Percentiles rank a stretch among this genome's conserved stretches.
Conservation (phyloP, 2,113 vertebrate genomes). For the Lynx canadensis region DNA sequence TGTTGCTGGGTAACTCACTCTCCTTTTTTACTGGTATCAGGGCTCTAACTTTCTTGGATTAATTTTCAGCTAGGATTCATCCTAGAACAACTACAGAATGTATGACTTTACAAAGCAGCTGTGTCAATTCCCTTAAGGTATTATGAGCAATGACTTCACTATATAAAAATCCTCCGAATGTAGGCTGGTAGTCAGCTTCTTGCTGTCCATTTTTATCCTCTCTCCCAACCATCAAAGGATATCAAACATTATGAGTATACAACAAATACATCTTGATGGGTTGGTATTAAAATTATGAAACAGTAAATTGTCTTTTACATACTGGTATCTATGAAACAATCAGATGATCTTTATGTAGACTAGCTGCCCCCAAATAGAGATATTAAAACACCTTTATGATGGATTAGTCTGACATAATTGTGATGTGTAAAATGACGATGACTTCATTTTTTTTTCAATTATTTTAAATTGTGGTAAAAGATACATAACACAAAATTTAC, state of each 20-base stretch:
- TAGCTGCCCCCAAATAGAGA: background rate
- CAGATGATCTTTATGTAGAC: background rate
- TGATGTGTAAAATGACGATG: background rate
- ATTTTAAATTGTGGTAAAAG: background rate
- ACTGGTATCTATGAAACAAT: background rate
- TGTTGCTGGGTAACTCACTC: background rate
- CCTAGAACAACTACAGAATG: constrained; percentile 2
- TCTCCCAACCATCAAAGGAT: background rate
- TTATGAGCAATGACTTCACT: background rate
- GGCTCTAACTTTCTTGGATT: constrained; percentile 6
- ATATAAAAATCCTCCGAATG: background rate
- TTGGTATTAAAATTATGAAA: background rate
- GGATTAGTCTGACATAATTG: background rate
- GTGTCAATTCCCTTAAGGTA: background rate
- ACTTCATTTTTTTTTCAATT: background rate
- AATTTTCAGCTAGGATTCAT: constrained; percentile 27
- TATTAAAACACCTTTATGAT: background rate
- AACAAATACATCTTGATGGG: background rate
- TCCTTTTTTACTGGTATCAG: background rate
- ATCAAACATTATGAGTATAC: background rate
- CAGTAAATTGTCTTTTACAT: background rate
- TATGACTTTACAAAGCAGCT: background rate
- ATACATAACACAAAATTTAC: background rate
- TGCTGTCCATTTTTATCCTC: background rate
- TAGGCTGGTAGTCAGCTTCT: background rate